A percentile compares a stretch with the other conserved stretches of the same genome.
Conservation (phyloP, 2,113 vertebrate genomes). For the Regulus satrapa region DNA sequence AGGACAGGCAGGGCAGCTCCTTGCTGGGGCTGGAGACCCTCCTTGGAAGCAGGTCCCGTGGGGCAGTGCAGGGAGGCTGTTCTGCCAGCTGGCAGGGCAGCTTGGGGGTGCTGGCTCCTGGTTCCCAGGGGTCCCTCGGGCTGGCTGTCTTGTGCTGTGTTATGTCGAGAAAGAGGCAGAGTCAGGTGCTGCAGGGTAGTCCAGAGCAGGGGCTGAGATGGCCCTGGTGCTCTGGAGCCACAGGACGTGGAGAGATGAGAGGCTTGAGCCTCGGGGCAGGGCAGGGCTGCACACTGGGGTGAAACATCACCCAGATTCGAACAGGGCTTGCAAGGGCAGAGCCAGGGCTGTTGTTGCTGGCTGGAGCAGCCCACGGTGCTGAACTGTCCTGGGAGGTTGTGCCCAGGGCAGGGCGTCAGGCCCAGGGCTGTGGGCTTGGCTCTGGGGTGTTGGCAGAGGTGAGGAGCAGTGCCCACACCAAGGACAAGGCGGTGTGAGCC, state of each 20-base stretch:
- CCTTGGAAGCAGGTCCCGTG: accelerated
- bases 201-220: background rate
- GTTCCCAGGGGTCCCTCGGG: background rate
- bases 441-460: background rate
- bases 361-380: accelerated
- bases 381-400: accelerated
- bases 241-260: background rate
- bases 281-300: background rate
- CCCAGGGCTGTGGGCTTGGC: background rate
- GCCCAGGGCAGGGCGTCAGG: background rate
- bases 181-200: slow-evolving; percentile 16
- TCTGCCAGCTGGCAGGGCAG: background rate
- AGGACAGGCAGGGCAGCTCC: background rate
- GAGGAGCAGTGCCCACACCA: background rate
- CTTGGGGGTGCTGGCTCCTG: background rate
- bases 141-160: background rate
- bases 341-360: background rate
- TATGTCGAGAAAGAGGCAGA: slow-evolving; percentile 28
- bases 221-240: background rate
- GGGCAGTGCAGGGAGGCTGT: background rate
- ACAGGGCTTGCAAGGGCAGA: background rate
- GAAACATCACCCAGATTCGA: background rate
- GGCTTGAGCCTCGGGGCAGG: background rate
- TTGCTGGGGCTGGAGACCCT: background rate
- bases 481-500: accelerated